These are phyloP conservation scores for Alcis repandata DNA, from an alignment of 2,888 invertebrate species.

Conservation along the genomic window DNA sequence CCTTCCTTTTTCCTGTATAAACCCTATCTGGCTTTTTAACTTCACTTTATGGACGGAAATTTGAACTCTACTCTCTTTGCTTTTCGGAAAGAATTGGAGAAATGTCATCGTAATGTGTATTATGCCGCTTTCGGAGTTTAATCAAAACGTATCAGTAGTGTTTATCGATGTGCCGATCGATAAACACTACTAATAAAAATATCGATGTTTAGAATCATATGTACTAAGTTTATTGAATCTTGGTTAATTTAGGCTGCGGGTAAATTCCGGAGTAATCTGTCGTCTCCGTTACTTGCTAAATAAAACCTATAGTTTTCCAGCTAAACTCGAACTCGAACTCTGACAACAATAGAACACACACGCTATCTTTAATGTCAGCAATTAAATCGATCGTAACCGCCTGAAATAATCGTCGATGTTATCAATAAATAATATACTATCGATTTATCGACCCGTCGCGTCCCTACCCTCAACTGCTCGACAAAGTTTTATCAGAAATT, in stretches of 20 bases:
- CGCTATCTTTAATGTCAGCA: neutral
- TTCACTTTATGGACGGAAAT: slow-evolving; percentile 8
- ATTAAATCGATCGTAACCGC: slow-evolving; percentile 11
- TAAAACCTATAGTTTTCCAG: too few species aligned
- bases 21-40: slow-evolving; percentile 46
- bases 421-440: slow-evolving; percentile 17
- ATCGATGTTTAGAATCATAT: too few species aligned
- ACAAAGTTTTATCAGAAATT: slow-evolving; percentile 38
- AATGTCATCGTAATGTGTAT: too few species aligned
- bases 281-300: too few species aligned
- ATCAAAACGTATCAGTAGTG: too few species aligned
- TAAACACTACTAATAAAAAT: too few species aligned
- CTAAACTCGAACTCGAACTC: too few species aligned
- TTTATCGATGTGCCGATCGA: too few species aligned
- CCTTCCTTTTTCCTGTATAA: slow-evolving; percentile 48
- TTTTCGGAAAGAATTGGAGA: neutral
- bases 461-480: slow-evolving; percentile 14
- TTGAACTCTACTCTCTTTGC: neutral
- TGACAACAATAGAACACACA: neutral
- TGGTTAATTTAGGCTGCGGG: too few species aligned
- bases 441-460: slow-evolving; percentile 7
- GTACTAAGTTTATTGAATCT: too few species aligned
- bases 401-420: slow-evolving; percentile 7
- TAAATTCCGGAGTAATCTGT: too few species aligned
- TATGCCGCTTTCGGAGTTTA: too few species aligned